Evolutionary conservation across 2,888 invertebrate species (phyloP), one percentile per base, ranked within the genome.

Genomic region (Andrena bicolor): DNA sequence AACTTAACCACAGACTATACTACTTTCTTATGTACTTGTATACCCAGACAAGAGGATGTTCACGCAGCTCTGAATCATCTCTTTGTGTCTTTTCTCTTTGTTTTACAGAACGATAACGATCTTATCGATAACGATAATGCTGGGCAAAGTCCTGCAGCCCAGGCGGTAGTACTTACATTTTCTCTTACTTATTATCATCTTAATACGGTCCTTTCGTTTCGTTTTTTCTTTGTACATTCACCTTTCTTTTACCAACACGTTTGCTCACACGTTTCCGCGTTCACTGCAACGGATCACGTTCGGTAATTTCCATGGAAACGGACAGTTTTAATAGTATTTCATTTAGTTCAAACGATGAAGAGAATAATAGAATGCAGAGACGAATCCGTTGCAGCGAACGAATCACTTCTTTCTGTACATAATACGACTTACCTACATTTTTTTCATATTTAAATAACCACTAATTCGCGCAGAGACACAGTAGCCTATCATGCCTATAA

Each of bases 81-180:
- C 89, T 93, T 92, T 92, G 90, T 92, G 90, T 90, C 88, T 92
- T 93, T 92, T 93, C 90, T 93, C 91, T 94, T 93, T 93, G 79
- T 93, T 93, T 94, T 94, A 84, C 94, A 94, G 94, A 94, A 91
- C 90, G 93, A 94, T 94, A 93, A 93, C 93, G 93, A 93, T 91
- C 92, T 92, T 93, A 93, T 93, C 93, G 93, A 93, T 94, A 93
- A 93, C 91, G 93, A 93, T 93, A 93, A 92, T 93, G 93, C 94
- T 90, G 94, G 94, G 94, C 94, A 94, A 93, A 94, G 92, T 93
- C 92, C 94, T 93, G 93, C 93, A 91, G 94, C 94, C 93, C 94
- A 93, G 92, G 94, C 94, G 94, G 94, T 94, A 94, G 94, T 94
- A 94, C 92, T 93, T 90, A 92, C 90, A 91, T 92, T 92, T 91